phyloP scores from a whole-genome alignment of 2,888 invertebrate species.

The Podotricha telesiphe region DNA sequence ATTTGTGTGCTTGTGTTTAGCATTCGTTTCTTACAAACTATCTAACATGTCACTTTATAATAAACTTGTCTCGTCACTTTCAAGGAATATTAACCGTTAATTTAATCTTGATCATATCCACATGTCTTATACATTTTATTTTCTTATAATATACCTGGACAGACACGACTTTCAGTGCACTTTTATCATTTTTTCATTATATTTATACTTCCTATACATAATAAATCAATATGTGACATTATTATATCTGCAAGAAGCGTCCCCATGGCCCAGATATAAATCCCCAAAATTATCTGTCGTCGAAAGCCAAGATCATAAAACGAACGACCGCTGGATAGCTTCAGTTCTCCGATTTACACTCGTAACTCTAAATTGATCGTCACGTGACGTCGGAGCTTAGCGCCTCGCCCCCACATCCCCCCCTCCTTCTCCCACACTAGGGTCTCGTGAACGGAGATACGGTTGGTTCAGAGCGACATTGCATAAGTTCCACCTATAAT shows the following conservation, averaged over 20 bases:
- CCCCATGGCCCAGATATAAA: slow-evolving; percentile 23
- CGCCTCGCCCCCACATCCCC: slow-evolving; percentile 43
- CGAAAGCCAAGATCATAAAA: slow-evolving; percentile 38
- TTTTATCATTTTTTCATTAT: not conserved
- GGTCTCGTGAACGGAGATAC: slow-evolving; percentile 54
- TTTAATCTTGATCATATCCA: too few relatives aligned
- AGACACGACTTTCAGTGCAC: too few relatives aligned
- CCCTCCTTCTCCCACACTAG: slow-evolving; percentile 40
- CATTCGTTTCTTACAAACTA: slow-evolving; percentile 9
- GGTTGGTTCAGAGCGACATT: slow-evolving; percentile 53
- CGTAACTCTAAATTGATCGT: slow-evolving; percentile 66
- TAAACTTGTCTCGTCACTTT: not conserved
- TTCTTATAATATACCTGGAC: too few relatives aligned
- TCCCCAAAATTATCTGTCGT: slow-evolving; percentile 36
- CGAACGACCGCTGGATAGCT: slow-evolving; percentile 43
- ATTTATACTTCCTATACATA: not conserved
- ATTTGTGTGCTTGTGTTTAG: not conserved
- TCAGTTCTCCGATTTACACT: slow-evolving; percentile 50
- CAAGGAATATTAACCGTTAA: too few relatives aligned
- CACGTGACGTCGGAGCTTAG: slow-evolving; percentile 57
- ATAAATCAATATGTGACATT: slow-evolving; percentile 8
- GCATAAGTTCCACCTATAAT: slow-evolving; percentile 64
- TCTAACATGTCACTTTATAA: not conserved
- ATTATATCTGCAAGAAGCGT: slow-evolving; percentile 21
- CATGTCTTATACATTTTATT: too few relatives aligned